A percentile compares a stretch with the other conserved stretches of the same genome.
phyloP scores from a whole-genome alignment of 2,113 vertebrate species.

The Setophaga petechia region DNA sequence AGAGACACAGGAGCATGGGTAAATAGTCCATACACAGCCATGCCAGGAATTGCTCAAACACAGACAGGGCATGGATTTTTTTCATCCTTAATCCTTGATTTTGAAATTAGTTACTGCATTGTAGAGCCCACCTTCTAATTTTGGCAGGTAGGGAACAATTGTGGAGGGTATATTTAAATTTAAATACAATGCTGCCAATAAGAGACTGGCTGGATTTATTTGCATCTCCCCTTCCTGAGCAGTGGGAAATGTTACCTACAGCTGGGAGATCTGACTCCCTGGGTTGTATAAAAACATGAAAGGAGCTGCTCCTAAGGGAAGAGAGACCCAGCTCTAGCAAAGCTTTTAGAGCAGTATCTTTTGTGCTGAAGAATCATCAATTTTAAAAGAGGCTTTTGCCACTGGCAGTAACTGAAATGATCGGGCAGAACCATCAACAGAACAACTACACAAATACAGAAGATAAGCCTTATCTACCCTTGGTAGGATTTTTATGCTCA shows the following conservation, averaged over 20 bases:
- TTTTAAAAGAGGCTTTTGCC: not conserved
- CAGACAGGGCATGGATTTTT: not conserved
- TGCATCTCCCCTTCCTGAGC: not conserved
- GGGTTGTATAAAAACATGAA: slow-evolving; percentile 7
- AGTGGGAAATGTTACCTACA: slow-evolving; percentile 9
- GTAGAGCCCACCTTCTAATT: not conserved
- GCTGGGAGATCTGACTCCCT: not conserved
- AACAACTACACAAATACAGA: not conserved
- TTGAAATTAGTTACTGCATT: not conserved
- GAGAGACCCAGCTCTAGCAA: not conserved
- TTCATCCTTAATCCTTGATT: not conserved
- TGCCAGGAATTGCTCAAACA: not conserved
- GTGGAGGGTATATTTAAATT: not conserved
- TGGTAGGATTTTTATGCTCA: not conserved
- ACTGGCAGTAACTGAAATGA: not conserved
- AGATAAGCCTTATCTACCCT: not conserved
- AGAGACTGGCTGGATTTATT: not conserved
- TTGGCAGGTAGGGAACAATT: not conserved
- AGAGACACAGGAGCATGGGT: not conserved
- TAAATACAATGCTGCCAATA: not conserved
- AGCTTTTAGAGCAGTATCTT: not conserved
- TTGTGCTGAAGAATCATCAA: not conserved
- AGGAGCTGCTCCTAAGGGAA: slow-evolving; percentile 14
- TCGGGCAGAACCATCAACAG: not conserved
- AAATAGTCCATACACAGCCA: not conserved